Base-by-base conservation (phyloP, 2,113 vertebrate species). In the Dolichotis patagonum region DNA sequence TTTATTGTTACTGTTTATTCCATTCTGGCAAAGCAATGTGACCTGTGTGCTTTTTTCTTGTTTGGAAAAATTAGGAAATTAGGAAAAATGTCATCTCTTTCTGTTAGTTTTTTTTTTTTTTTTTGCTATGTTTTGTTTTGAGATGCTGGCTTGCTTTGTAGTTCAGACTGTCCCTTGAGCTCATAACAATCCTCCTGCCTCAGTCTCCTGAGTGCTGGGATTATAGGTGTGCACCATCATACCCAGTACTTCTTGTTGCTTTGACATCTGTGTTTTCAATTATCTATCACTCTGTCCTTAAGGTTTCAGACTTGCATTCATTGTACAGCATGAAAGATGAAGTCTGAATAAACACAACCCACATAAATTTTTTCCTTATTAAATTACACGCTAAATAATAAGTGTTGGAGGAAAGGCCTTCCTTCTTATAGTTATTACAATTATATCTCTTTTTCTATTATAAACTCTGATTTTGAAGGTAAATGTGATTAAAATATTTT, bases 401-500 rank as follows among this genome's bases (percentile, higher is more conserved):
- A 35, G 35, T 52, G 26, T 30, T 60, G 30, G 32, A 30, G 14
- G 38, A 93, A 90, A 90, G 20, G 26, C 8, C 52, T 62, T 52
- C 60, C 94, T 88, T 63, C 67, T 5, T 73, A 67, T 67, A 35
- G 3, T 77, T 32, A 95, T 12, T 71, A 88, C 2, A 83, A 17
- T 49, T 9, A 91, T 43, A 86, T 91, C 28, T 95, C 43, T 84
- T 91, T 91, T 88, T 91, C 35, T 52, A 67, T 38, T 88, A 85
- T 63, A 3, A 87, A 77, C 91, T 90, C 62, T 52, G 77, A 86
- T 56, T 88, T 75, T 94, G 75, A 88, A 94, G 78, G n/a, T 80
- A 95, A 93, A 65, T 56, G 91, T 85, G 35, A 56, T 81, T 91
- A 90, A 90, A 97, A 77, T 52, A 0, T n/a, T 62, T 62, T 69